A percentile compares a stretch with the other conserved stretches of the same genome.
Conservation (phyloP, 2,888 invertebrate genomes). For the Eudemis profundana region DNA sequence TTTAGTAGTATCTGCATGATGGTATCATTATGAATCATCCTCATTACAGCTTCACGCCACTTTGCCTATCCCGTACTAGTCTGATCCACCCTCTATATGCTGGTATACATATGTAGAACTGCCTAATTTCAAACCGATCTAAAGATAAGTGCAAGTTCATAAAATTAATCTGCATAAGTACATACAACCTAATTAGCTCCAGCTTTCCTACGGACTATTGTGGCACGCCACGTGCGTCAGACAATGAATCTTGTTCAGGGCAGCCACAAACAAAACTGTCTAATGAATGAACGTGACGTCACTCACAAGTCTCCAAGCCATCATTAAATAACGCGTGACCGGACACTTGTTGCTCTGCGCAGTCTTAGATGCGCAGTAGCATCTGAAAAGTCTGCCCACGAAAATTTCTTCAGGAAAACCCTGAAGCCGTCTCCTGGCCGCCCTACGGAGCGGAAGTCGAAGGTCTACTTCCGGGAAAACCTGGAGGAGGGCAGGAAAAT, state of each 20-base stretch:
- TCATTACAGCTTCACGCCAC: too few species aligned
- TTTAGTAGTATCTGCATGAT: too few species aligned
- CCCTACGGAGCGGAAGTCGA: constrained; percentile 73
- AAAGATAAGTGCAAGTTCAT: too few species aligned
- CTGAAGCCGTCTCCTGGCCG: constrained; percentile 55
- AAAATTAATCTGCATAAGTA: too few species aligned
- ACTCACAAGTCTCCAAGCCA: constrained; percentile 10
- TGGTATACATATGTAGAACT: too few species aligned
- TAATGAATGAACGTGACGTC: constrained; percentile 22
- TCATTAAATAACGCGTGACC: constrained; percentile 18
- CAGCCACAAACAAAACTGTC: constrained; percentile 27
- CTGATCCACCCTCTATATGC: too few species aligned
- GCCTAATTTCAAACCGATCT: too few species aligned
- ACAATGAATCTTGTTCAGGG: neutral
- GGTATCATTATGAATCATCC: too few species aligned
- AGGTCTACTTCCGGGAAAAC: constrained; percentile 71
- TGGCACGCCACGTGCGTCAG: neutral
- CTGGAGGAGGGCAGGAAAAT: constrained; percentile 80
- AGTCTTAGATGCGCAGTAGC: constrained; percentile 61
- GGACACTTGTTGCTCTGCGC: constrained; percentile 61
- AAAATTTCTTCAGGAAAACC: constrained; percentile 43
- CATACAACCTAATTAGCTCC: neutral
- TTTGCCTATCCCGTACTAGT: too few species aligned
- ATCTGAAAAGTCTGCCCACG: constrained; percentile 33
- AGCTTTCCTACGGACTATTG: neutral